phyloP scores from a whole-genome alignment of 1,140 invertebrate genomes.

The Pogonus chalceus region DNA sequence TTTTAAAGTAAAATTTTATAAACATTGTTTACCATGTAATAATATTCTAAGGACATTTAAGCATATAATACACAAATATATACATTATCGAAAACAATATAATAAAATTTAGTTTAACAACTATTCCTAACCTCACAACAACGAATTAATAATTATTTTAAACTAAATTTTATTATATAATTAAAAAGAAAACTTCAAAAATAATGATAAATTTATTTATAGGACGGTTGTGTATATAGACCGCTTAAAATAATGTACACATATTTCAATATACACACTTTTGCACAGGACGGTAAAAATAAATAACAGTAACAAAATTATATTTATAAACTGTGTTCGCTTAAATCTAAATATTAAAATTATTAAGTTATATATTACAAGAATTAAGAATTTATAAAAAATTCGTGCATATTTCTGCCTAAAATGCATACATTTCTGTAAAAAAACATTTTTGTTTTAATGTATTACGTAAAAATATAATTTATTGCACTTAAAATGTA shows the following conservation, averaged over 20 bases:
- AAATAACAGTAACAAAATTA: background rate
- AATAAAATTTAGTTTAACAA: too few relatives aligned
- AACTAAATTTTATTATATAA: too few relatives aligned
- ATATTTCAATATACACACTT: background rate
- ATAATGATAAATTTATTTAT: background rate
- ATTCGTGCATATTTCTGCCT: background rate
- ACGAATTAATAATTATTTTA: too few relatives aligned
- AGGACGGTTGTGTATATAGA: background rate
- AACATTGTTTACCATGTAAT: background rate
- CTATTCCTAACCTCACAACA: too few relatives aligned
- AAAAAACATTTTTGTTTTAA: background rate
- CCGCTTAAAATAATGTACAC: background rate
- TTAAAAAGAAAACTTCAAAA: too few relatives aligned
- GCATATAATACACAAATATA: constrained; percentile 6
- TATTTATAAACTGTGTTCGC: too few relatives aligned
- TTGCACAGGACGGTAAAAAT: background rate
- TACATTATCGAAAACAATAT: background rate
- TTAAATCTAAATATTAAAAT: background rate
- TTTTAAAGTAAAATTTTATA: constrained; percentile 1
- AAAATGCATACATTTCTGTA: background rate
- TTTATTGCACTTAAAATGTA: too few relatives aligned
- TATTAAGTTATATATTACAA: background rate
- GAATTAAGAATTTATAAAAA: background rate
- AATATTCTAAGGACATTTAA: constrained; percentile 1
- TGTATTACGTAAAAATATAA: too few relatives aligned